phyloP scores from a whole-genome alignment of 2,113 vertebrate genomes.

The Zapus hudsonius region DNA sequence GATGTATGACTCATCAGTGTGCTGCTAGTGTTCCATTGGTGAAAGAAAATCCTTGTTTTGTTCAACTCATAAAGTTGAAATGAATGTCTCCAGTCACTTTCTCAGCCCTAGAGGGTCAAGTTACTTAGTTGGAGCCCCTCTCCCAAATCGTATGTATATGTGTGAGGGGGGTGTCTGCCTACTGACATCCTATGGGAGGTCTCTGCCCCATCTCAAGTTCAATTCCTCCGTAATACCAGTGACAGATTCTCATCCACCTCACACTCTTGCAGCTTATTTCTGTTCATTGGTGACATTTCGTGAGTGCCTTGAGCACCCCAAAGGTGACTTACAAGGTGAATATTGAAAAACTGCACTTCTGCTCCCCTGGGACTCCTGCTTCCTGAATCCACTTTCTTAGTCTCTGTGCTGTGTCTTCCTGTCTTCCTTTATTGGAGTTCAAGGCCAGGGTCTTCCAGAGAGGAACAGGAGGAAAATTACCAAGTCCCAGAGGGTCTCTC shows the following conservation, averaged over 20 bases:
- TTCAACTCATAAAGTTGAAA: constrained; percentile 11
- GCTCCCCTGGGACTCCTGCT: neutral
- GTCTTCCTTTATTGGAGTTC: neutral
- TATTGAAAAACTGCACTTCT: neutral
- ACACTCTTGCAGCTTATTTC: neutral
- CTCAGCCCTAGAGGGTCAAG: neutral
- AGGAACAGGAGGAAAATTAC: neutral
- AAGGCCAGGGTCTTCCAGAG: neutral
- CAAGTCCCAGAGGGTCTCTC: neutral
- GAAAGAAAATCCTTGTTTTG: neutral
- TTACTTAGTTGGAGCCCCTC: neutral
- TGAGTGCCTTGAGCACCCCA: neutral
- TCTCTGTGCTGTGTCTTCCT: neutral
- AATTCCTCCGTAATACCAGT: neutral
- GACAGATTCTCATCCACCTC: neutral
- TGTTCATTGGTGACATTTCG: neutral
- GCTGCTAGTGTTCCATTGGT: neutral
- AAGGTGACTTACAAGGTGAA: neutral
- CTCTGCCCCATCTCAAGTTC: neutral
- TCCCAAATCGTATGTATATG: neutral
- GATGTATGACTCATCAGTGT: too few species aligned
- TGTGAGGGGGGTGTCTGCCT: too few species aligned
- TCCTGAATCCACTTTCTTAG: neutral
- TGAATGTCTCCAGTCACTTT: neutral
- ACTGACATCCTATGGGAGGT: too few species aligned